phyloP scores from a whole-genome alignment of 2,888 invertebrate species.

The Nyleta sp. region DNA sequence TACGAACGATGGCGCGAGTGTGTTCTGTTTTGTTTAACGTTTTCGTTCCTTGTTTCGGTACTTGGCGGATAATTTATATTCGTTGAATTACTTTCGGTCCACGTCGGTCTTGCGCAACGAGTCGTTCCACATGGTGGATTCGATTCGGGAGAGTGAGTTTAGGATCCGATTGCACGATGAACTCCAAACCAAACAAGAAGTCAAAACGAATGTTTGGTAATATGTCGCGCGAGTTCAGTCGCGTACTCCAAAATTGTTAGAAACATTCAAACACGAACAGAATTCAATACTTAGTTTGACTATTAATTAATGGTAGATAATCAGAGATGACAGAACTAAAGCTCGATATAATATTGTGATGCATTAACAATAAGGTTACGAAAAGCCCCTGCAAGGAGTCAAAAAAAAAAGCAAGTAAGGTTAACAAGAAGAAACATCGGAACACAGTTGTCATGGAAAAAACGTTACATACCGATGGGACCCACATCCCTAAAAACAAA shows the following conservation, averaged over 20 bases:
- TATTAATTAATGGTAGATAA: conserved; percentile 41
- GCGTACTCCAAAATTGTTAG: conserved; percentile 38
- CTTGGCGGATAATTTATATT: conserved; percentile 31
- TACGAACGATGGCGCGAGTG: conserved; percentile 27
- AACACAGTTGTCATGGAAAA: no score
- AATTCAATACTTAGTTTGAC: conserved; percentile 54
- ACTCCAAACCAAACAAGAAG: conserved; percentile 49
- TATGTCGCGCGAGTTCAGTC: conserved; percentile 42
- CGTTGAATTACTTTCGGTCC: conserved; percentile 43
- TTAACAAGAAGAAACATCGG: conserved; percentile 53
- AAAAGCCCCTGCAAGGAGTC: conserved; percentile 55
- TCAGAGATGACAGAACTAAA: conserved; percentile 61
- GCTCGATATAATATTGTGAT: conserved; percentile 68
- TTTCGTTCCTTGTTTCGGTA: conserved; percentile 13
- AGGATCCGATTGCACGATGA: conserved; percentile 66
- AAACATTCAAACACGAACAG: conserved; percentile 35
- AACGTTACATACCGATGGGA: no score
- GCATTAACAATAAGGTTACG: conserved; percentile 68
- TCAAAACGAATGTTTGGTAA: conserved; percentile 41
- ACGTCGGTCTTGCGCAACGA: conserved; percentile 58
- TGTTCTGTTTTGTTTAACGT: conserved; percentile 42
- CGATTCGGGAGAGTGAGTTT: conserved; percentile 78
- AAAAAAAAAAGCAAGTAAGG: conserved; percentile 42
- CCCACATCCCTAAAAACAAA: no score
- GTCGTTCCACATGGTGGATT: conserved; percentile 69